A percentile compares a stretch with the other conserved stretches of the same genome.
Conservation (phyloP, 2,888 invertebrate genomes). For the Serripes groenlandicus region DNA sequence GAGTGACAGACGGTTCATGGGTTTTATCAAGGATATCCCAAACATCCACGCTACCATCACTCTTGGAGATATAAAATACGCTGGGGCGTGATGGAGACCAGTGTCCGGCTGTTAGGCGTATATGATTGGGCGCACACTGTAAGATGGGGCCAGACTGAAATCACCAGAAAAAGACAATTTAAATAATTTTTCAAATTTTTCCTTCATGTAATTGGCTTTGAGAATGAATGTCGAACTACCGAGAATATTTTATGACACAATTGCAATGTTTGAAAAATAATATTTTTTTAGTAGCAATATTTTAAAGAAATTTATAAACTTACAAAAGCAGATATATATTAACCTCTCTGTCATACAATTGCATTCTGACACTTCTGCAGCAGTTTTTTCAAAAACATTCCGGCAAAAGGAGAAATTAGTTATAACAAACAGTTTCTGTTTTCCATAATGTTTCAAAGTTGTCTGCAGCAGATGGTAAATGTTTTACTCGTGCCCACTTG, state of each 20-base stretch:
- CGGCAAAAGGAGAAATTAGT: neutral
- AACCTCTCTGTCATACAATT: neutral
- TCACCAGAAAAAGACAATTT: too few species aligned
- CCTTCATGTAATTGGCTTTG: too few species aligned
- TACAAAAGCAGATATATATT: too few species aligned
- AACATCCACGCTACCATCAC: conserved; percentile 92
- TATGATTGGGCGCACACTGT: conserved; percentile 76
- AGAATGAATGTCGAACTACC: too few species aligned
- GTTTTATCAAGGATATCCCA: conserved; percentile 93
- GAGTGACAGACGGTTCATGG: conserved; percentile 90
- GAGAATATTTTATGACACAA: too few species aligned
- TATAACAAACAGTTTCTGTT: conserved; percentile 3
- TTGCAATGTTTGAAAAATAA: too few species aligned
- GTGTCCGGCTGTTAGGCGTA: conserved; percentile 86
- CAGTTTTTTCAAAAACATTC: neutral
- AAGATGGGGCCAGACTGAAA: conserved; percentile 85
- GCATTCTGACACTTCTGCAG: too few species aligned
- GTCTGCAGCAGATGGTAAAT: too few species aligned
- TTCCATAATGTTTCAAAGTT: neutral
- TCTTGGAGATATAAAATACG: conserved; percentile 90
- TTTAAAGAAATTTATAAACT: too few species aligned
- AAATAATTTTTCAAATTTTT: too few species aligned
- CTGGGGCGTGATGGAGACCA: conserved; percentile 93
- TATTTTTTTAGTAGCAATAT: too few species aligned
- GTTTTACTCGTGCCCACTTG: too few species aligned